Conservation (phyloP, 2,797 vertebrate species). For the Hipposideros larvatus region DNA sequence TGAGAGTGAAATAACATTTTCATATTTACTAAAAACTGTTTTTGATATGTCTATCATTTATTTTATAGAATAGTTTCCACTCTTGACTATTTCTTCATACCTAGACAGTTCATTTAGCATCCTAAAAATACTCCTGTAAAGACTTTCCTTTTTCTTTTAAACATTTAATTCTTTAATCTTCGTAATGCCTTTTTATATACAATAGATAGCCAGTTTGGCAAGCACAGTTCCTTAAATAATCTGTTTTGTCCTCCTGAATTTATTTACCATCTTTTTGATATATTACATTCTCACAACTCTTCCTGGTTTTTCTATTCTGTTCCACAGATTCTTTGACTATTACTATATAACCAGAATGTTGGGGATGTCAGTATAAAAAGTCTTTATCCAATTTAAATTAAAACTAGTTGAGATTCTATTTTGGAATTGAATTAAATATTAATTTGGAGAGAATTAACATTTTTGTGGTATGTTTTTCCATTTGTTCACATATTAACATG, state of each 20-base stretch:
- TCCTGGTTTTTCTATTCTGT: background rate
- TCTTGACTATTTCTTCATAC: background rate
- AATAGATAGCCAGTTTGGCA: background rate
- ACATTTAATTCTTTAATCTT: background rate
- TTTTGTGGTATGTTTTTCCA: background rate
- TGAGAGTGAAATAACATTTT: background rate
- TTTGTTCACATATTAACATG: background rate
- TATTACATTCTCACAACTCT: background rate
- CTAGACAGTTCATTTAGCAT: background rate
- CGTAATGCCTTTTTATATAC: background rate
- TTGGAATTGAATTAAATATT: conserved; percentile 33
- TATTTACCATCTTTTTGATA: background rate
- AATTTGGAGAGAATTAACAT: background rate
- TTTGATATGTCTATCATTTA: background rate
- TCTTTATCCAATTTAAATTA: background rate
- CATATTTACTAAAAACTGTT: background rate
- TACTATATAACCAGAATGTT: background rate
- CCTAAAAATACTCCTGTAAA: background rate
- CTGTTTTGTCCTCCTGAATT: background rate
- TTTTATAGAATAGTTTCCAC: background rate
- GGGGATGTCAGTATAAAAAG: background rate
- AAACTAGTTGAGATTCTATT: background rate
- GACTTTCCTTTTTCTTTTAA: background rate
- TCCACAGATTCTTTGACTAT: background rate
- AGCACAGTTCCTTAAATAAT: background rate